Evolutionary conservation across 2,888 invertebrate species (phyloP), one percentile per base, ranked within the genome.

Genomic region (Psylliodes chrysocephalus): DNA sequence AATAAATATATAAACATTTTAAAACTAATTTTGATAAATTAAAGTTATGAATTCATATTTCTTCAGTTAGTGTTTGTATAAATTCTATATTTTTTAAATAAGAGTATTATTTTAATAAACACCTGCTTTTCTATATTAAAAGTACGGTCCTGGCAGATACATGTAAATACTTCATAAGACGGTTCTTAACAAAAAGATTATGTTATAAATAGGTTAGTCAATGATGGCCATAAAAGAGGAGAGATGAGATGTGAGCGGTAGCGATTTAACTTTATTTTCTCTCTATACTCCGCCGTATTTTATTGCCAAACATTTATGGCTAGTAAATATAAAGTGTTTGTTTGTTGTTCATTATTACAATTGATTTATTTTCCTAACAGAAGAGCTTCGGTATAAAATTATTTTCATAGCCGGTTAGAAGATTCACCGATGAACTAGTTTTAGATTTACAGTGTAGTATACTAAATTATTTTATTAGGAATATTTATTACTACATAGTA

Each of bases 221-320:
- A 67, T 67, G 61, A 55, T 57, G 42, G 68, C 64, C 38, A 67
- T 67, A 68, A 70, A 70, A 59, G 33, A 30, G 56, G 35, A 42
- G 28, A 38, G 46, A 46, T 18, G 59, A 62, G 54, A 63, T 64
- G 49, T 38, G 57, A 63, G 63, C 18, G 67, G 69, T 65, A 60
- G 68, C 62, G 40, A 53, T 62, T 66, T 56, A 64, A 64, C 61
- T 66, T 57, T 63, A 53, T 51, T 56, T 60, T 53, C 57, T 53
- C 57, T 63, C 60, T 62, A 60, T 64, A 55, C 40, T 60, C 5
- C 33, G 62, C 57, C 44, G 64, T 57, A 64, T 73, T 76, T 76
- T 73, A 76, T 75, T 73, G 70, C 74, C 71, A 69, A 74, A 75
- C 73, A 69, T 75, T 77, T 77, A 77, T 71, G 74, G 70, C 70